Percentiles rank a stretch among this genome's conserved stretches.
These are phyloP conservation scores for Asobara japonica DNA, from an alignment of 1,140 invertebrate species.

Conservation along the genomic window DNA sequence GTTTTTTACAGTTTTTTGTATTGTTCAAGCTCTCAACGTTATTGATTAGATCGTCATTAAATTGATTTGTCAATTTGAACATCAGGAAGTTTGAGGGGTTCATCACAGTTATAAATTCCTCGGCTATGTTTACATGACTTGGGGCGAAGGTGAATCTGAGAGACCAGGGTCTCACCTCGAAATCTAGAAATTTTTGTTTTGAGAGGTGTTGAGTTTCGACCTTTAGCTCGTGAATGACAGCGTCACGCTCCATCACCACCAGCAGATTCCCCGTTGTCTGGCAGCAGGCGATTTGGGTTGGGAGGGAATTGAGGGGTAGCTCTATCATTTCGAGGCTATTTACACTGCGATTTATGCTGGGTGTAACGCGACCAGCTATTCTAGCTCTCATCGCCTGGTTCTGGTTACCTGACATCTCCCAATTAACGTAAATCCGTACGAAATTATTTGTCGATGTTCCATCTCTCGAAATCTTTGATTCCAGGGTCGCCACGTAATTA, in stretches of 20 bases:
- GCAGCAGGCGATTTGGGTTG: slow-evolving; percentile 72
- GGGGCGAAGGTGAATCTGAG: slow-evolving; percentile 68
- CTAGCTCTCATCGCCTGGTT: slow-evolving; percentile 74
- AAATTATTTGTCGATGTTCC: slow-evolving; percentile 67
- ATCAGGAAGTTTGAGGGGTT: slow-evolving; percentile 55
- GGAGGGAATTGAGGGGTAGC: slow-evolving; percentile 69
- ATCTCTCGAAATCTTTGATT: slow-evolving; percentile 70
- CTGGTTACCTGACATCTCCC: slow-evolving; percentile 64
- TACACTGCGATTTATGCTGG: slow-evolving; percentile 69
- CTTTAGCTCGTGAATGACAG: slow-evolving; percentile 71
- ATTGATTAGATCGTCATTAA: slow-evolving; percentile 58
- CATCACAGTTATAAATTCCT: slow-evolving; percentile 71
- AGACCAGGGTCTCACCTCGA: slow-evolving; percentile 69
- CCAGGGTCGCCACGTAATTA: slow-evolving; percentile 72
- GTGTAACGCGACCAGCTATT: slow-evolving; percentile 76
- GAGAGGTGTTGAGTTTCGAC: slow-evolving; percentile 73
- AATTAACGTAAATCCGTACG: slow-evolving; percentile 74
- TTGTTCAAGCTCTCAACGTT: slow-evolving; percentile 52
- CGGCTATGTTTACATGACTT: slow-evolving; percentile 65
- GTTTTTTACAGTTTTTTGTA: slow-evolving; percentile 45
- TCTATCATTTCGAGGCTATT: slow-evolving; percentile 76
- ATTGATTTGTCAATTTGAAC: slow-evolving; percentile 57
- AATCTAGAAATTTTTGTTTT: slow-evolving; percentile 73
- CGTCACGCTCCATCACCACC: slow-evolving; percentile 66
- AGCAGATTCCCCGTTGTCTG: slow-evolving; percentile 73